These are phyloP conservation scores for Lycocerus yunnanus DNA, from an alignment of 2,888 invertebrate species.

Conservation along the genomic window DNA sequence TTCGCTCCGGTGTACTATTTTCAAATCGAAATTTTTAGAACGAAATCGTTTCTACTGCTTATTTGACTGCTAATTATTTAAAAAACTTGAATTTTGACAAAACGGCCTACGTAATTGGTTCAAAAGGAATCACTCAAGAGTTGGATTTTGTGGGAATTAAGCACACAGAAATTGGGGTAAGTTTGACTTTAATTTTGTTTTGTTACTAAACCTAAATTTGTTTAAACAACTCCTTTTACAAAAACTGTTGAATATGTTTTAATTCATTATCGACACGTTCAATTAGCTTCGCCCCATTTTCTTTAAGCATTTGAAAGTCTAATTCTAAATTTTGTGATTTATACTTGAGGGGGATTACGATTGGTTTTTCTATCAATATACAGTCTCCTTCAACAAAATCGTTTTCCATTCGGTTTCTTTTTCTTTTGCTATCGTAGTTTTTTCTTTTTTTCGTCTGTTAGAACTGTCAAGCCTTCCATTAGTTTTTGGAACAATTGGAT, in stretches of 20 bases:
- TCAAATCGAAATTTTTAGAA: slow-evolving; percentile 58
- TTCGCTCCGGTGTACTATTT: background rate
- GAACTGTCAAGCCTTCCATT: background rate
- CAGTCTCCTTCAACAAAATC: background rate
- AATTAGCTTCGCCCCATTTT: background rate
- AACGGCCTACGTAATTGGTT: slow-evolving; percentile 84
- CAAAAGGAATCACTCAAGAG: slow-evolving; percentile 81
- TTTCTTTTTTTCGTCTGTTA: background rate
- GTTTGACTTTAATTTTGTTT: slow-evolving; percentile 34
- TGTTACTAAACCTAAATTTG: too few species aligned
- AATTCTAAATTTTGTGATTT: background rate
- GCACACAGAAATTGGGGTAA: slow-evolving; percentile 75
- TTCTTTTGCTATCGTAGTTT: background rate
- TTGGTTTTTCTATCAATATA: background rate
- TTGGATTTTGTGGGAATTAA: slow-evolving; percentile 78
- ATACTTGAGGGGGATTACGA: background rate
- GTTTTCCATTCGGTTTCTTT: background rate
- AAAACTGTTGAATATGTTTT: background rate
- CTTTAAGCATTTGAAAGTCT: background rate
- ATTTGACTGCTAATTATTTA: slow-evolving; percentile 78
- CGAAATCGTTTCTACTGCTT: slow-evolving; percentile 80
- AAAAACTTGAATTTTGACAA: slow-evolving; percentile 74
- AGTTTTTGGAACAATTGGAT: background rate
- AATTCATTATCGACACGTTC: background rate
- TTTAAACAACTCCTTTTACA: background rate